Conservation (phyloP, 2,888 invertebrate genomes). For the Clunio marinus region DNA sequence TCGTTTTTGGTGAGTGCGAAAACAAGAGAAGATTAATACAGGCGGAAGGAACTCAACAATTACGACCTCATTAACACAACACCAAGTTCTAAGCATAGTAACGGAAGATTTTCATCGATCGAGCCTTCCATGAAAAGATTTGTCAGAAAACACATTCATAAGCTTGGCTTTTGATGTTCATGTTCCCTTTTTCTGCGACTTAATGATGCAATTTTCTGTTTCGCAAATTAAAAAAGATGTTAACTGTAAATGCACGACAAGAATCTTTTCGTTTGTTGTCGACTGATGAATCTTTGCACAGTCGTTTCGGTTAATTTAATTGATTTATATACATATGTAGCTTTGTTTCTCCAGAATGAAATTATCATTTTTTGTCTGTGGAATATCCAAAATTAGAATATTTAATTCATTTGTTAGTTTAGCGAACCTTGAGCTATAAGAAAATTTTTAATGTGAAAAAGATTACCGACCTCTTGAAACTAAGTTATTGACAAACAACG, state of each 20-base stretch:
- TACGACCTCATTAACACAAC: not conserved
- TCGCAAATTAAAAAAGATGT: not conserved
- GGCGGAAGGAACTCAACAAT: slow-evolving; percentile 13
- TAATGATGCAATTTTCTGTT: not conserved
- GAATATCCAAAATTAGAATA: slow-evolving; percentile 1
- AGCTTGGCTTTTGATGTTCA: slow-evolving; percentile 17
- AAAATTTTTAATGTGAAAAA: not conserved
- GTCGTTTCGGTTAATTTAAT: no score
- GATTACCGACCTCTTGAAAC: not conserved
- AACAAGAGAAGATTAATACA: no score
- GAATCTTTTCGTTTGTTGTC: no score
- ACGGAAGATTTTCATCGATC: not conserved
- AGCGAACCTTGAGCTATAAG: no score
- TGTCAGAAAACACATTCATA: not conserved
- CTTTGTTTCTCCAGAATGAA: not conserved
- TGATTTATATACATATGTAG: no score
- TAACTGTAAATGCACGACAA: slow-evolving; percentile 12
- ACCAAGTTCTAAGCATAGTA: not conserved
- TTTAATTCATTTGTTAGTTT: no score
- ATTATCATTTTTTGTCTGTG: not conserved
- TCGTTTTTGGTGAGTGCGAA: no score
- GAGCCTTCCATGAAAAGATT: not conserved
- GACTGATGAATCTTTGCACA: no score
- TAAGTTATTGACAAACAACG: not conserved
- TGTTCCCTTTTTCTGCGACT: slow-evolving; percentile 13